phyloP scores from a whole-genome alignment of 2,113 vertebrate species.

The Malurus melanocephalus region DNA sequence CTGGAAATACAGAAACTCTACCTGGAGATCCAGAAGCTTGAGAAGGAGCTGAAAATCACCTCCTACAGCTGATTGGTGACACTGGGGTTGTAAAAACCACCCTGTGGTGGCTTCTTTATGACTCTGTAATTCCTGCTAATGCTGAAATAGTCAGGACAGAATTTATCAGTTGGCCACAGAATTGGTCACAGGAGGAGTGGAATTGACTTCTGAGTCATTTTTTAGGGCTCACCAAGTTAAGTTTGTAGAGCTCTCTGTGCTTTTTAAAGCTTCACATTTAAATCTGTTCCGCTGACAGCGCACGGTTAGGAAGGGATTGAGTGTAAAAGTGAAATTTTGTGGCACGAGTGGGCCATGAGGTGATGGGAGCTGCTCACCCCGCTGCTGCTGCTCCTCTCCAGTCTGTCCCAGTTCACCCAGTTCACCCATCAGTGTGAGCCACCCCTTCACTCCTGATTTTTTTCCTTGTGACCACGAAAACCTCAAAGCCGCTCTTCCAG shows the following conservation, averaged over 20 bases:
- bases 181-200: not conserved
- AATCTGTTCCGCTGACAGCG: fast-evolving
- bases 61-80: fast-evolving
- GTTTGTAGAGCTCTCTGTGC: not conserved
- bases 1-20: conserved; percentile 58
- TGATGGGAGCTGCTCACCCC: not conserved
- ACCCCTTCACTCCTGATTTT: not conserved
- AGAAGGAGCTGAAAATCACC: not conserved
- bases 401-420: not conserved
- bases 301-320: not conserved
- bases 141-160: not conserved
- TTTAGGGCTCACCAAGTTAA: not conserved
- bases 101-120: not conserved
- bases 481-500: not conserved
- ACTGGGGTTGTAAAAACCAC: fast-evolving
- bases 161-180: not conserved
- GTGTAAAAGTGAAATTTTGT: not conserved
- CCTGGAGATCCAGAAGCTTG: conserved; percentile 45
- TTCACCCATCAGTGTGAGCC: fast-evolving
- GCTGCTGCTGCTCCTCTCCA: not conserved
- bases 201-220: not conserved
- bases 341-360: fast-evolving
- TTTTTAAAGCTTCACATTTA: not conserved
- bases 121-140: not conserved
- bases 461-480: not conserved